A percentile compares a stretch with the other conserved stretches of the same genome.
These are phyloP conservation scores for Oxyura jamaicensis DNA, from an alignment of 2,113 vertebrate genomes.

Conservation along the genomic window DNA sequence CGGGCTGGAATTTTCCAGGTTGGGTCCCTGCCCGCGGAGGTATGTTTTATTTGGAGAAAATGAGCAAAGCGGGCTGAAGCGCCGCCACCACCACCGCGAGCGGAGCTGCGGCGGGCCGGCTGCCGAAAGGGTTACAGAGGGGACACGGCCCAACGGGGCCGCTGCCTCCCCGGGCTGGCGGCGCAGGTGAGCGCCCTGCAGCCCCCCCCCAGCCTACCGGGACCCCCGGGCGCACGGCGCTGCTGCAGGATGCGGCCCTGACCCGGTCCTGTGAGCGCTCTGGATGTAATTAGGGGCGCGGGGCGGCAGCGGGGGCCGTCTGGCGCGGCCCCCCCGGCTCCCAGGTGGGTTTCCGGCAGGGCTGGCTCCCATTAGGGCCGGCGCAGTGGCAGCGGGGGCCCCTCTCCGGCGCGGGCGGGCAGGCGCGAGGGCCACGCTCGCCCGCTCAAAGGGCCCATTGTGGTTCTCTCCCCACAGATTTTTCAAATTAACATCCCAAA, in stretches of 20 bases:
- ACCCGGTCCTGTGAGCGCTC: neutral
- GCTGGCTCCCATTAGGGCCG: conserved; percentile 75
- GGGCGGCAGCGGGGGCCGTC: neutral
- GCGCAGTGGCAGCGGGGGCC: conserved; percentile 54
- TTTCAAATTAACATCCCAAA: conserved; percentile 78
- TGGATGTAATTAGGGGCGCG: conserved; percentile 73
- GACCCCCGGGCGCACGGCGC: neutral
- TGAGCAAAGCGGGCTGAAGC: neutral
- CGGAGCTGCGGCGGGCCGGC: neutral
- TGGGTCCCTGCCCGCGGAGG: conserved; percentile 58
- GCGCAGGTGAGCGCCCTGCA: neutral
- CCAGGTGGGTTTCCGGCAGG: conserved; percentile 79
- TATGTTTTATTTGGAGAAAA: conserved; percentile 66
- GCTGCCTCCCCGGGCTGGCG: neutral
- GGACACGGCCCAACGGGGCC: neutral
- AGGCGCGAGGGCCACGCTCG: conserved; percentile 30
- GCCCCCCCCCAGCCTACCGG: neutral
- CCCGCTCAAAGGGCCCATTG: conserved; percentile 84
- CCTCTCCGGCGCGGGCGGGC: conserved; percentile 65
- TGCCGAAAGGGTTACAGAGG: neutral
- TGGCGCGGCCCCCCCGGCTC: neutral
- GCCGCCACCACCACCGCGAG: neutral
- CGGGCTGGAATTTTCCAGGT: conserved; percentile 69
- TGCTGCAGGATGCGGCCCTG: neutral
- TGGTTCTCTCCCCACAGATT: conserved; percentile 69